Base-by-base conservation (phyloP, 2,113 vertebrate genomes). In the Tenrec ecaudatus region DNA sequence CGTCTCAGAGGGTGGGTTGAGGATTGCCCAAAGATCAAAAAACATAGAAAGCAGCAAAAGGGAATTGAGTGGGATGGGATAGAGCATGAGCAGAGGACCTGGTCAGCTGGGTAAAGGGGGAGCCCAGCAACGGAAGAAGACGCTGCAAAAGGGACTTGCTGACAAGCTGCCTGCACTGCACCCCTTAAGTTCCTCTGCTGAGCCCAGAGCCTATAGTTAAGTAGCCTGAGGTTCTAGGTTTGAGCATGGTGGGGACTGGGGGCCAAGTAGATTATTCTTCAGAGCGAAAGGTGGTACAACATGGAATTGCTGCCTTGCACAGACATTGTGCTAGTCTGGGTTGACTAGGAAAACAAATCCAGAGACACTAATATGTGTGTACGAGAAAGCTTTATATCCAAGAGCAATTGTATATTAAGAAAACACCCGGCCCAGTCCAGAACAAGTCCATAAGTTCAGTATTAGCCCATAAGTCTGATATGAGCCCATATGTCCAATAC, bases 251-350 rank as follows among this genome's bases (percentile, higher is more conserved):
- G 27, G 22, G 16, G 15, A 7, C 1, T 4, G 4, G 20, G 43
- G 86, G 76, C 8, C 57, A 20, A 23, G 19, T 7, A 33, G 27
- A 38, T 20, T 81, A 1, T 38, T 76, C n/a, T 6, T 23, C 8
- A 27, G 40, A 7, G 22, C 36, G 1, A 2, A 58, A 53, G 68
- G 60, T 3, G 9, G 47, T 29, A 3, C 1, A 2, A 17, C 1
- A 0, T 27, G 60, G 69, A 47, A 6, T 2, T 66, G 68, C 36
- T 27, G 0, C 57, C 17, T 22, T 4, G 2, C 9, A 20, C 7
- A 7, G 40, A 40, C 40, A 4, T 40, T 40, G 40, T 40, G 40
- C 40, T 40, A 40, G 40, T 40, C 40, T 40, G 40, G 40, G 40
- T 40, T 40, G 40, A 40, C 7, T 40, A 40, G 40, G 40, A 40